A percentile compares a stretch with the other conserved stretches of the same genome.
Conservation (phyloP, 2,888 invertebrate species). For the Dicyrtoma fusca region DNA sequence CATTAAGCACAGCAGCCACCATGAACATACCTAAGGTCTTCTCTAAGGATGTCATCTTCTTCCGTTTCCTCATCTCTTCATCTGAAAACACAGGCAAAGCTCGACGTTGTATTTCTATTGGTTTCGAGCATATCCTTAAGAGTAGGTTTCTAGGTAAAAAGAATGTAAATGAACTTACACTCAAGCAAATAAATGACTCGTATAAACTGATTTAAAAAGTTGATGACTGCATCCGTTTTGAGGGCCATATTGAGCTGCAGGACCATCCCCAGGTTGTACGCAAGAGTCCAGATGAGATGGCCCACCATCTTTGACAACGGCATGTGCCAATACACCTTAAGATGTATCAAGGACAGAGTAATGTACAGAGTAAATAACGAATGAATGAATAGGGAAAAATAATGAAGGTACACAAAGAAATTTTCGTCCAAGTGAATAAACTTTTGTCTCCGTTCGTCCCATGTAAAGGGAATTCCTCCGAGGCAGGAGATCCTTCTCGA, state of each 20-base stretch:
- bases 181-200: slow-evolving; percentile 23
- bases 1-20: not conserved
- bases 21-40: not conserved
- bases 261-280: not conserved
- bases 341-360: not conserved
- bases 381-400: too few species aligned
- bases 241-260: not conserved
- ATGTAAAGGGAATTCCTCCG: slow-evolving; percentile 14
- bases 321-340: too few species aligned
- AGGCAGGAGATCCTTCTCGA: not conserved
- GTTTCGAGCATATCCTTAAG: too few species aligned
- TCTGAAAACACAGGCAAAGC: not conserved
- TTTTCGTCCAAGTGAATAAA: not conserved
- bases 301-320: not conserved
- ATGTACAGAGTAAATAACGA: too few species aligned
- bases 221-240: not conserved
- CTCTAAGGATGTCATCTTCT: slow-evolving; percentile 12
- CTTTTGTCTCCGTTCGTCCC: slow-evolving; percentile 24
- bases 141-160: not conserved
- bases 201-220: slow-evolving; percentile 18
- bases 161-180: not conserved
- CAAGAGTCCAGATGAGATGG: not conserved
- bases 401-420: not conserved
- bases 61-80: not conserved
- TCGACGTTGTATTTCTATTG: not conserved